Evolutionary conservation across 1,140 invertebrate genomes (phyloP).

Genomic region (Radopholus similis): DNA sequence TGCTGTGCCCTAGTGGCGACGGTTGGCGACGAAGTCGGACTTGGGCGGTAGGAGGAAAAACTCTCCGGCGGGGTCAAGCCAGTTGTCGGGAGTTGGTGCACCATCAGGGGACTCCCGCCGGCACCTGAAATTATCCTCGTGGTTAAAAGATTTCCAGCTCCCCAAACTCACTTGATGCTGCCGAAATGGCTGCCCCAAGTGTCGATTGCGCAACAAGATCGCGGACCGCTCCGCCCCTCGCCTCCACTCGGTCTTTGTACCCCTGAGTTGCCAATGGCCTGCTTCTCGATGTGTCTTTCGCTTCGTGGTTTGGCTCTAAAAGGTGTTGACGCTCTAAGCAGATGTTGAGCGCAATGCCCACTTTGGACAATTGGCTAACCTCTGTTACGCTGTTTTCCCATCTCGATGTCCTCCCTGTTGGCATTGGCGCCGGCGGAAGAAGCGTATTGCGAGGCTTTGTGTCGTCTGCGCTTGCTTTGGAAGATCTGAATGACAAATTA

Average conservation of each 20-base stretch:
- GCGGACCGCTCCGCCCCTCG: background rate
- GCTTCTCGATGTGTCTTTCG: background rate
- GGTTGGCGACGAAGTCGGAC: too few relatives aligned
- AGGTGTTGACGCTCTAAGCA: slow-evolving; percentile 15
- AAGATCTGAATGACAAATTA: slow-evolving; percentile 23
- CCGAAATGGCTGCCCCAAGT: background rate
- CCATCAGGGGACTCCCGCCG: background rate
- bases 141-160: background rate
- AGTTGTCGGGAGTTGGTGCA: background rate
- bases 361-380: too few relatives aligned
- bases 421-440: slow-evolving; percentile 1
- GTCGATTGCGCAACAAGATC: background rate
- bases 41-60: too few relatives aligned
- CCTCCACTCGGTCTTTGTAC: background rate
- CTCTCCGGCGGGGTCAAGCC: background rate
- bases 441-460: background rate
- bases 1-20: too few relatives aligned
- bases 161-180: background rate
- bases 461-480: slow-evolving; percentile 22
- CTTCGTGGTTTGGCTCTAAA: slow-evolving; percentile 3
- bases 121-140: background rate
- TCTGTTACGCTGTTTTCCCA: slow-evolving; percentile 1
- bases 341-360: background rate
- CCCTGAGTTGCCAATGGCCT: background rate
- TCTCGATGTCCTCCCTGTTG: background rate